Evolutionary conservation across 1,140 invertebrate species (phyloP).

Genomic region (honey bee (Apis mellifera)): Amel_HAv3.1 CM009936.2:3831001-3831500

Average conservation of each 20-base stretch:
- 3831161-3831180: constrained; percentile 24
- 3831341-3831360: background rate
- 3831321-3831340: too few relatives aligned
- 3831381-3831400: background rate
- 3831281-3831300: too few relatives aligned
- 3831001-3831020: constrained; percentile 63
- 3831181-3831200: background rate
- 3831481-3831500: too few relatives aligned
- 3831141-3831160: constrained; percentile 31
- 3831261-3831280: too few relatives aligned
- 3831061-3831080: constrained; percentile 72
- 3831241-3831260: too few relatives aligned
- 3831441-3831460: too few relatives aligned
- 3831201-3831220: constrained; percentile 31
- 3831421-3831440: too few relatives aligned
- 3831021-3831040: constrained; percentile 72
- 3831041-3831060: constrained; percentile 72
- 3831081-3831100: constrained; percentile 73
- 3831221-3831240: constrained; percentile 10
- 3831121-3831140: constrained; percentile 48
- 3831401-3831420: too few relatives aligned
- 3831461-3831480: too few relatives aligned
- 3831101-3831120: constrained; percentile 59
- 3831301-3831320: too few relatives aligned
- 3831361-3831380: constrained; percentile 43